These are phyloP conservation scores for Pterois miles DNA, from an alignment of 2,797 vertebrate species.

Conservation along the genomic window DNA sequence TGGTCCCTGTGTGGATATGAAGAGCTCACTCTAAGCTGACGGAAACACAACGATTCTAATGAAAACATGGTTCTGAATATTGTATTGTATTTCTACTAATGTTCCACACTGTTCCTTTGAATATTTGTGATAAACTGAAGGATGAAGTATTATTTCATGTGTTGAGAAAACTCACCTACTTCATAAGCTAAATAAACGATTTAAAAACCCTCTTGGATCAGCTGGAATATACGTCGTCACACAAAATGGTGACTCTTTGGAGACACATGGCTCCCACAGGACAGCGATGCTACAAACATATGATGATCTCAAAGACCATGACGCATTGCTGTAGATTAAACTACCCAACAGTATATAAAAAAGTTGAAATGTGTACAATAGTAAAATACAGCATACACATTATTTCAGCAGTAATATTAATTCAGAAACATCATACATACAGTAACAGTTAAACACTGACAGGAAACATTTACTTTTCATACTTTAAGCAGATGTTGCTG, in stretches of 20 bases:
- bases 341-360: background rate
- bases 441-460: background rate
- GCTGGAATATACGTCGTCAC: background rate
- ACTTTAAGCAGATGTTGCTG: background rate
- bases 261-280: background rate
- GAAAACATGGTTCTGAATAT: no score
- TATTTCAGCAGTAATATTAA: background rate
- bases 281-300: background rate
- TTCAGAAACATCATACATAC: background rate
- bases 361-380: background rate
- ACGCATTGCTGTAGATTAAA: background rate
- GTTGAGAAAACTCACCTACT: background rate
- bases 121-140: background rate
- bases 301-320: background rate
- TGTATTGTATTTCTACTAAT: background rate
- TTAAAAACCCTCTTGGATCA: background rate
- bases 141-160: background rate
- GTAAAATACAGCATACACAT: background rate
- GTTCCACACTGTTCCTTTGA: no score
- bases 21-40: no score
- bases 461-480: background rate
- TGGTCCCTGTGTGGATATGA: no score
- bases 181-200: background rate
- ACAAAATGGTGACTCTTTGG: background rate
- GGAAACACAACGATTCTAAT: no score